These are phyloP conservation scores for Poeciliopsis occidentalis DNA, from an alignment of 2,113 vertebrate genomes.

Conservation along the genomic window DNA sequence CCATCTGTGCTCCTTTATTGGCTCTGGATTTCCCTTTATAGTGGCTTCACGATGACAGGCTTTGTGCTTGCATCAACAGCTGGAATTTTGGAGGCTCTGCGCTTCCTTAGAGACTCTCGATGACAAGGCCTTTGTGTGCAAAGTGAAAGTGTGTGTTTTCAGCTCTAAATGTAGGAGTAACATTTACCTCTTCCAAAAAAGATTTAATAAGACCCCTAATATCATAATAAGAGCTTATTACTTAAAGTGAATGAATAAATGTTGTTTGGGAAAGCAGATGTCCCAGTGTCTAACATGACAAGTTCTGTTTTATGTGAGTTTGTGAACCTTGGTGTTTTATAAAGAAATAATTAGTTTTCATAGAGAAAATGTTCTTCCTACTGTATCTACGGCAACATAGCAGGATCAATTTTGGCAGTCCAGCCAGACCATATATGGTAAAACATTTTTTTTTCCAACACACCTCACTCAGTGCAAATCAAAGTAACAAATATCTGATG, in stretches of 20 bases:
- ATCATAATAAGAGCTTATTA: conserved; percentile 36
- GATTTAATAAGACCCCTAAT: conserved; percentile 61
- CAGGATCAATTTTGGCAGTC: conserved; percentile 15
- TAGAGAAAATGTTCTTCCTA: conserved; percentile 5
- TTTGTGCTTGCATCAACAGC: conserved; percentile 41
- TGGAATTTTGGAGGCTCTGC: conserved; percentile 49
- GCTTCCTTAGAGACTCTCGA: conserved; percentile 47
- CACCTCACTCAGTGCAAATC: conserved; percentile 51
- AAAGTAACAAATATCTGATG: conserved; percentile 24
- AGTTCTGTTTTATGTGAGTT: conserved; percentile 53
- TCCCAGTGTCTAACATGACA: conserved; percentile 67
- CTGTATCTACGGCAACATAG: neutral
- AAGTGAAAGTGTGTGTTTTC: conserved; percentile 57
- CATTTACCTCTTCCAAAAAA: conserved; percentile 66
- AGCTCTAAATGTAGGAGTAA: conserved; percentile 51
- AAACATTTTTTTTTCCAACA: conserved; percentile 48
- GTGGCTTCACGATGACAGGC: conserved; percentile 38
- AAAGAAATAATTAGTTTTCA: conserved; percentile 31
- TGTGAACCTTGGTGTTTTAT: conserved; percentile 27
- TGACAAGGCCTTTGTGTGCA: conserved; percentile 61
- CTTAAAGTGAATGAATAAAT: conserved; percentile 65
- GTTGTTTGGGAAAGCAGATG: conserved; percentile 59
- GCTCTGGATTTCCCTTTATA: conserved; percentile 51
- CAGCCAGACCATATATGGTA: conserved; percentile 37
- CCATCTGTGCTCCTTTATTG: conserved; percentile 42